Percentiles rank a stretch among this genome's conserved stretches.
Evolutionary conservation across 2,888 invertebrate genomes (phyloP).

Genomic region (Erebia aethiops): DNA sequence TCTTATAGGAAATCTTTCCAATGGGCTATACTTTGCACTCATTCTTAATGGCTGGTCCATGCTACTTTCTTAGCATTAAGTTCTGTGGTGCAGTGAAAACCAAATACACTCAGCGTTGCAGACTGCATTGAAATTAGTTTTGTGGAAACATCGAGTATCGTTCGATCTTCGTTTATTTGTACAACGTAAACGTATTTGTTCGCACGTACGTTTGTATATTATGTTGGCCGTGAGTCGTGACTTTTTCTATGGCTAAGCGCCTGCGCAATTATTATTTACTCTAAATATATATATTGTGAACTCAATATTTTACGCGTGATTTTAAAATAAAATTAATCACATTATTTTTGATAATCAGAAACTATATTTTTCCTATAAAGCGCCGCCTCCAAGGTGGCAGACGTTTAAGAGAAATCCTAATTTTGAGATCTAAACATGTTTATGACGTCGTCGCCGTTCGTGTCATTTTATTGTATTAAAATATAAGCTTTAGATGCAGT

Average conservation of each 20-base stretch:
- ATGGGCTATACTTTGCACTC: slow-evolving; percentile 5
- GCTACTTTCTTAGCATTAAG: slow-evolving; percentile 4
- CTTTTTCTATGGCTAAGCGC: neutral
- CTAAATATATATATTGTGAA: slow-evolving; percentile 45
- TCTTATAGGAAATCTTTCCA: neutral
- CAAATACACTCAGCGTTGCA: neutral
- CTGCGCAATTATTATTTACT: slow-evolving; percentile 42
- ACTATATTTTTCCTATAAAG: slow-evolving; percentile 75
- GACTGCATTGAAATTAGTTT: neutral
- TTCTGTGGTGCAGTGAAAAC: slow-evolving; percentile 3
- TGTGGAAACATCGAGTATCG: neutral
- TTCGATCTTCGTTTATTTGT: neutral
- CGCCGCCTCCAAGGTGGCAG: slow-evolving; percentile 71
- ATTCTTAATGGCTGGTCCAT: slow-evolving; percentile 10
- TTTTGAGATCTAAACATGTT: slow-evolving; percentile 73
- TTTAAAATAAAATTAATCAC: slow-evolving; percentile 59
- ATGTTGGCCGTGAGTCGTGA: neutral
- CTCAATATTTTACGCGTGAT: slow-evolving; percentile 65
- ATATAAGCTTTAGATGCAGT: slow-evolving; percentile 56
- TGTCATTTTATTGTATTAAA: slow-evolving; percentile 61
- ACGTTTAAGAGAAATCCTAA: slow-evolving; percentile 61
- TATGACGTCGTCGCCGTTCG: slow-evolving; percentile 61
- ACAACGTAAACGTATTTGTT: too few species aligned
- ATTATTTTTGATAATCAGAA: slow-evolving; percentile 81
- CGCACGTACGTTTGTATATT: neutral